These are phyloP conservation scores for Drosophila ohnishii DNA, from an alignment of 1,140 invertebrate genomes.

Conservation along the genomic window DNA sequence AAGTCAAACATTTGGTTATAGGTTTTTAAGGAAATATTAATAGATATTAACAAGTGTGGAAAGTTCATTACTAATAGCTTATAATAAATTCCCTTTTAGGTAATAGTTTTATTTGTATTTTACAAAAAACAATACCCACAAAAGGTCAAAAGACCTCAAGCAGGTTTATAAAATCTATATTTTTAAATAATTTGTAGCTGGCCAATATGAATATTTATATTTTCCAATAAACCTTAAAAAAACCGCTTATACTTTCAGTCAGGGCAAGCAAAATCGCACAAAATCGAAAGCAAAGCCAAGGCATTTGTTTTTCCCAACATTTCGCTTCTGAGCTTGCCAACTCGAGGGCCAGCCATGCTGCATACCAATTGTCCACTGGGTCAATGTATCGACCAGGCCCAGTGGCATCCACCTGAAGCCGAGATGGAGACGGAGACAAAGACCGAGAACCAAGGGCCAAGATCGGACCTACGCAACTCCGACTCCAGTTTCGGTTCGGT, in stretches of 20 bases:
- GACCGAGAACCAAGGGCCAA: constrained; percentile 40
- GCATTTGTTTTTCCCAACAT: constrained; percentile 39
- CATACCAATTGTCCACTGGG: constrained; percentile 77
- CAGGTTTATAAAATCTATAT: not conserved
- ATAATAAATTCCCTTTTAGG: not conserved
- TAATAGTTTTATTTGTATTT: not conserved
- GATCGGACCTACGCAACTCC: constrained; percentile 22
- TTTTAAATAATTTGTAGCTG: not conserved
- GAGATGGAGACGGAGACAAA: constrained; percentile 6
- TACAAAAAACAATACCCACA: not conserved
- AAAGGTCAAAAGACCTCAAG: not conserved
- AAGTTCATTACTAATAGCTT: not conserved
- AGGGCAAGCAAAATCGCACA: constrained; percentile 16
- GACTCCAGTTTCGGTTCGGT: constrained; percentile 9
- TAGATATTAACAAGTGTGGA: not conserved
- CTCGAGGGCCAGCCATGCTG: constrained; percentile 39
- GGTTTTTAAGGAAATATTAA: not conserved
- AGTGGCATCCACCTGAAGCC: constrained; percentile 23
- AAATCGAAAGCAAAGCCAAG: constrained; percentile 42
- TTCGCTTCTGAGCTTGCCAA: constrained; percentile 43
- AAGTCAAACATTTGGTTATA: constrained; percentile 30
- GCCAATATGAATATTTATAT: constrained; percentile 10
- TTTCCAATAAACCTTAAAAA: constrained; percentile 37
- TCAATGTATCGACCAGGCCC: constrained; percentile 65
- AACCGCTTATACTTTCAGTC: constrained; percentile 5